Evolutionary conservation across 2,797 vertebrate species (phyloP).

Genomic region (Novumbra hubbsi): DNA sequence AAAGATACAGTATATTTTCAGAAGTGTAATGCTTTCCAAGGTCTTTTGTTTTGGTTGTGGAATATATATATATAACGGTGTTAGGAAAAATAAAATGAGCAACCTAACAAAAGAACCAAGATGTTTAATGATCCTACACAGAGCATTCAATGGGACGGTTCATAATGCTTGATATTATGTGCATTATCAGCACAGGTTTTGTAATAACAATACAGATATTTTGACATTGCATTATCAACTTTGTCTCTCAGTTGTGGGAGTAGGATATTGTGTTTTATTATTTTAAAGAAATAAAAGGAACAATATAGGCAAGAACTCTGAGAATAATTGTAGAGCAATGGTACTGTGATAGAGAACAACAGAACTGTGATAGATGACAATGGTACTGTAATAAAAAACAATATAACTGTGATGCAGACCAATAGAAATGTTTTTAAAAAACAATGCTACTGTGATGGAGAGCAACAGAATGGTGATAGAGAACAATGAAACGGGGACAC

Average conservation of each 20-base stretch:
- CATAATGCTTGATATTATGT: neutral
- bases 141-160: neutral
- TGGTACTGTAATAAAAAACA: neutral
- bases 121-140: neutral
- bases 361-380: too few relatives aligned
- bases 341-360: too few relatives aligned
- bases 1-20: neutral
- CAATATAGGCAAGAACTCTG: neutral
- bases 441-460: too few relatives aligned
- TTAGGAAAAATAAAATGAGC: conserved; percentile 46
- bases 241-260: neutral
- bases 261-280: neutral
- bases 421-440: too few relatives aligned
- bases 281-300: neutral
- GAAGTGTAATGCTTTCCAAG: conserved; percentile 32
- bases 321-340: neutral
- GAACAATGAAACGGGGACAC: neutral
- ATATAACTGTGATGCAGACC: neutral
- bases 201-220: neutral
- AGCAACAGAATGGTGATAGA: neutral
- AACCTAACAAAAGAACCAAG: neutral
- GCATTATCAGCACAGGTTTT: neutral
- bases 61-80: conserved; percentile 28
- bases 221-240: neutral
- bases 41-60: conserved; percentile 31